Evolutionary conservation across 2,797 vertebrate species (phyloP).

Genomic region (Oreonectes daqikongensis): DNA sequence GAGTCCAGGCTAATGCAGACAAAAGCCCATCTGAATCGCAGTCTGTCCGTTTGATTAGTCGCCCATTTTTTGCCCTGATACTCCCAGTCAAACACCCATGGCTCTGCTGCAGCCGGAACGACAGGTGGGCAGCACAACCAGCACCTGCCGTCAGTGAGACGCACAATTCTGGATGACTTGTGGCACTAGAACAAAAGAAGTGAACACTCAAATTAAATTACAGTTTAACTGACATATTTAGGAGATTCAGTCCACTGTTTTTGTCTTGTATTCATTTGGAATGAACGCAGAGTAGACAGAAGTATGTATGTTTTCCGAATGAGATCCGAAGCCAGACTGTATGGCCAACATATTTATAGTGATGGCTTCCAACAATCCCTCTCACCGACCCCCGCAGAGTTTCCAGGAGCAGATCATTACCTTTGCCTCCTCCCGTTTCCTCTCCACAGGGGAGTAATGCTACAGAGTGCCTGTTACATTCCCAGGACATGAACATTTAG

Average conservation of each 20-base stretch:
- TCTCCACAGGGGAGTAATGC: slow-evolving; percentile 44
- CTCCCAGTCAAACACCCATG: slow-evolving; percentile 53
- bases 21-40: slow-evolving; percentile 65
- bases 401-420: slow-evolving; percentile 65
- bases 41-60: slow-evolving; percentile 62
- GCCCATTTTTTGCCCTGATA: slow-evolving; percentile 61
- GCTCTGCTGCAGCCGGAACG: slow-evolving; percentile 40
- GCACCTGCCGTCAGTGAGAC: slow-evolving; percentile 3
- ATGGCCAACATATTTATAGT: slow-evolving; percentile 16
- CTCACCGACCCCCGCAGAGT: slow-evolving; percentile 5
- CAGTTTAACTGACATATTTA: neutral
- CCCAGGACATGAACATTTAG: slow-evolving; percentile 47
- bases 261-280: neutral
- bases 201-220: neutral
- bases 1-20: slow-evolving; percentile 44
- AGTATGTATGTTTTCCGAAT: slow-evolving; percentile 6
- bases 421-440: slow-evolving; percentile 58
- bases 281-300: neutral
- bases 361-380: neutral
- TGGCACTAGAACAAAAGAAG: slow-evolving; percentile 6
- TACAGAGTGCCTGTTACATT: slow-evolving; percentile 41
- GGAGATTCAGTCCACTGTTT: neutral
- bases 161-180: neutral
- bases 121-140: slow-evolving; percentile 54
- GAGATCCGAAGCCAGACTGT: neutral